Base-by-base conservation (phyloP, 2,888 invertebrate species). In the Scaptodrosophila latifasciaeformis region DNA sequence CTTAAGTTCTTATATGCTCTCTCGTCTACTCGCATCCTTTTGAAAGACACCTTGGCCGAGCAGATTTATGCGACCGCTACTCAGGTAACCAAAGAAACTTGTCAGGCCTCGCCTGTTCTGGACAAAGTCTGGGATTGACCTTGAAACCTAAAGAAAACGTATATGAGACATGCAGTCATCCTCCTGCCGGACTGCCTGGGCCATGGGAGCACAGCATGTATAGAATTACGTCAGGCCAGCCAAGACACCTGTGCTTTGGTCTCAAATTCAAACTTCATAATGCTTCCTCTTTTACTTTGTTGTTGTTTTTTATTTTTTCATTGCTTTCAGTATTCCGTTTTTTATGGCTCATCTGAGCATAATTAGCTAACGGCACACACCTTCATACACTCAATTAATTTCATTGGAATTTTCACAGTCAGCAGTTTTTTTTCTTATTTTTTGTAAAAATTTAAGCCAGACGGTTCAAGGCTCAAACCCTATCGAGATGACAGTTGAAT, bases 191-290 rank as follows among this genome's bases (percentile, higher is more conserved):
- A 27, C 9, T 27, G 27, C 5, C 9, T 27, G 27, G 5, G 5
- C 9, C 27, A 5, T 27, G 5, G 27, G 27, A 6, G 27, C 27
- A 27, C 9, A 27, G 9, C 27, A 27, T 5, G 5, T 37, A 37
- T 37, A 37, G 12, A 40, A 40, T 40, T 18, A 40, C 40, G 40
- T 40, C 40, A 40, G 40, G 37, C 7, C 5, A 9, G 15, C 37
- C 12, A 35, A 12, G 18, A 10, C 44, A 45, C 27, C 45, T 78
- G 78, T 75, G 64, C 67, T 48, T 55, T 58, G 59, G 60, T 75
- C 62, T 77, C 57, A 48, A 39, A 24, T 47, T 46, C 31, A 30
- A 30, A 21, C 76, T 76, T 72, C 56, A 71, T 65, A 54, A 63
- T 44, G 30, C 18, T 9, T n/a, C n/a, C n/a, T n/a, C n/a, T n/a